A percentile compares a stretch with the other conserved stretches of the same genome.
Evolutionary conservation across 1,140 invertebrate genomes (phyloP).

Genomic region (Panagrolaimus sp.): DNA sequence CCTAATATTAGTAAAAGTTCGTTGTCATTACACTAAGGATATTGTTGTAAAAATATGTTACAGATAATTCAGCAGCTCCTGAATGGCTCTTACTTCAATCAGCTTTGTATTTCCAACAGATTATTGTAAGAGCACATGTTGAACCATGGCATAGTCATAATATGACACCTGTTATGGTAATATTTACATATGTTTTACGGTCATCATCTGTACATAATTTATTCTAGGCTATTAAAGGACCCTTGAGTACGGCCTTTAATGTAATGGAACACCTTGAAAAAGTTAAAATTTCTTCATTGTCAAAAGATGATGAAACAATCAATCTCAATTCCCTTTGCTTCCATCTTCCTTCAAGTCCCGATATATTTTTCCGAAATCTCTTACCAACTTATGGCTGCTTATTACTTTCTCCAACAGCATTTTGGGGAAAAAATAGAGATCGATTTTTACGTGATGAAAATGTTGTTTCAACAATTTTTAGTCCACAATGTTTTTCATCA

Average conservation of each 20-base stretch:
- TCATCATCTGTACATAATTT: conserved; percentile 1
- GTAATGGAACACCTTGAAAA: conserved; percentile 8
- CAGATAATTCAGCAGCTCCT: conserved; percentile 21
- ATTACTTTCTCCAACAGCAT: conserved; percentile 36
- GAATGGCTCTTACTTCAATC: conserved; percentile 41
- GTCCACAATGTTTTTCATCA: conserved; percentile 27
- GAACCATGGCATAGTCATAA: conserved; percentile 43
- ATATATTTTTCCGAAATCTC: conserved; percentile 1
- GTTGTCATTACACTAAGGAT: not conserved
- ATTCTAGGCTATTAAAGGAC: conserved; percentile 30
- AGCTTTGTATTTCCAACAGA: conserved; percentile 41
- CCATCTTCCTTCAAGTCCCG: not conserved
- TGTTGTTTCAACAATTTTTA: conserved; percentile 39
- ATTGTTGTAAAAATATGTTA: conserved; percentile 3
- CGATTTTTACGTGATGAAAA: conserved; percentile 32
- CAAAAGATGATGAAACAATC: not conserved
- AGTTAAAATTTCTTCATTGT: not conserved
- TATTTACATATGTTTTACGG: not conserved
- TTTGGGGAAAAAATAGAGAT: conserved; percentile 35
- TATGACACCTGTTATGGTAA: conserved; percentile 30
- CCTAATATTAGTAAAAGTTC: not conserved
- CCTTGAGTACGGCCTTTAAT: conserved; percentile 33
- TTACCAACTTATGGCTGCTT: conserved; percentile 31
- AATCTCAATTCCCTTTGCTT: conserved; percentile 15
- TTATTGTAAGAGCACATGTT: conserved; percentile 39